Evolutionary conservation across 2,888 invertebrate genomes (phyloP).

Genomic region (Pegoplata infirma): DNA sequence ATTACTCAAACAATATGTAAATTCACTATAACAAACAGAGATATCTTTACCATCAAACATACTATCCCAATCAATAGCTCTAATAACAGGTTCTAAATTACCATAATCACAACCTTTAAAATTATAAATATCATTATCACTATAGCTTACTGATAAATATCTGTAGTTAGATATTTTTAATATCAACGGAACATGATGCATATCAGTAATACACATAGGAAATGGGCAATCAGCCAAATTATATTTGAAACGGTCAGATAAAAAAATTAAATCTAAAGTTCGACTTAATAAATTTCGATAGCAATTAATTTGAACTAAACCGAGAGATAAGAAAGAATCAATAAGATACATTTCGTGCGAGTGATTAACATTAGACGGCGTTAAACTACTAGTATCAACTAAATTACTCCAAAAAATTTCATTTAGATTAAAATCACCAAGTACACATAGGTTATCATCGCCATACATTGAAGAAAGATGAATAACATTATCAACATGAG

Average conservation of each 20-base stretch:
- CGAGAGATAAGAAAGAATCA: background rate
- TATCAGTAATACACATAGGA: constrained; percentile 2
- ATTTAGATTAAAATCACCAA: background rate
- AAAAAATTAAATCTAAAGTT: background rate
- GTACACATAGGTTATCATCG: background rate
- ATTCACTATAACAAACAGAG: no score
- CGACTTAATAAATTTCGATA: background rate
- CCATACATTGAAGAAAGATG: background rate
- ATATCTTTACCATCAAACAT: no score
- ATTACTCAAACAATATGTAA: no score
- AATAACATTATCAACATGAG: constrained; percentile 3
- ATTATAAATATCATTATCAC: no score
- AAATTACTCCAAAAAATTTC: background rate
- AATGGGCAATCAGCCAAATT: background rate
- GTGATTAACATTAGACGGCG: background rate
- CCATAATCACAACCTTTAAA: no score
- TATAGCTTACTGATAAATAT: no score
- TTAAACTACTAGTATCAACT: background rate
- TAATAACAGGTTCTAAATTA: no score
- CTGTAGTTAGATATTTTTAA: background rate
- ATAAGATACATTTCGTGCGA: background rate
- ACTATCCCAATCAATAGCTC: no score
- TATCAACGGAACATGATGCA: background rate
- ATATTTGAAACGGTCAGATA: background rate
- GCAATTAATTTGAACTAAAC: background rate